Percentiles rank a stretch among this genome's conserved stretches.
phyloP scores from a whole-genome alignment of 2,113 vertebrate species.

The Crotalus tigris region DNA sequence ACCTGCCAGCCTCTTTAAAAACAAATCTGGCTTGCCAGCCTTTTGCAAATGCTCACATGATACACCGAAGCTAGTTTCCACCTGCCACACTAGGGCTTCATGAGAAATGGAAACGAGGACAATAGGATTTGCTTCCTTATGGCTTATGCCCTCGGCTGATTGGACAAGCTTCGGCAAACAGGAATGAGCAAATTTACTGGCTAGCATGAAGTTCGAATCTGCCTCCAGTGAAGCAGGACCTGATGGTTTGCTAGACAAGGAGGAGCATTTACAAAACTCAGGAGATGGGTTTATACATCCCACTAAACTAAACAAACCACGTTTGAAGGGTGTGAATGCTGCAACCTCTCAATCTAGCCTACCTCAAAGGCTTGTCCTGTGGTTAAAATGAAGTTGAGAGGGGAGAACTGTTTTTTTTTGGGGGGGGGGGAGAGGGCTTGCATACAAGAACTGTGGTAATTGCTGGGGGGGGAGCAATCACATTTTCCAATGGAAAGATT shows the following conservation, averaged over 20 bases:
- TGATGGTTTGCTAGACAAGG: background rate
- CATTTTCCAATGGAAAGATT: background rate
- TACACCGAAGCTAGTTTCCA: background rate
- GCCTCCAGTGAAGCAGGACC: background rate
- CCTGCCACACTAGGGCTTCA: background rate
- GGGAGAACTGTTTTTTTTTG: background rate
- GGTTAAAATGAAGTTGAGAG: background rate
- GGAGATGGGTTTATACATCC: background rate
- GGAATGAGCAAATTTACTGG: background rate
- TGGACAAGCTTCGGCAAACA: background rate
- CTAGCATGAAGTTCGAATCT: background rate
- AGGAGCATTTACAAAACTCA: background rate
- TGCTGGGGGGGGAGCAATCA: background rate
- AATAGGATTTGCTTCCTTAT: background rate
- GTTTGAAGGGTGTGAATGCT: background rate
- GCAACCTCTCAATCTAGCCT: background rate
- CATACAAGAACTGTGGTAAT: background rate
- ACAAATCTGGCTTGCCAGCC: background rate
- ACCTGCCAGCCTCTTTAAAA: background rate
- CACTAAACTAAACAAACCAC: background rate
- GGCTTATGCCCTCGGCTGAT: background rate
- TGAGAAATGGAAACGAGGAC: background rate
- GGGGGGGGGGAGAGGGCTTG: too few relatives aligned
- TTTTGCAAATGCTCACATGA: background rate
- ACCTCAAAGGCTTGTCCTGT: background rate